Evolutionary conservation across 2,888 invertebrate species (phyloP), one percentile per base, ranked within the genome.

Genomic region (Liodrosophila aerea): DNA sequence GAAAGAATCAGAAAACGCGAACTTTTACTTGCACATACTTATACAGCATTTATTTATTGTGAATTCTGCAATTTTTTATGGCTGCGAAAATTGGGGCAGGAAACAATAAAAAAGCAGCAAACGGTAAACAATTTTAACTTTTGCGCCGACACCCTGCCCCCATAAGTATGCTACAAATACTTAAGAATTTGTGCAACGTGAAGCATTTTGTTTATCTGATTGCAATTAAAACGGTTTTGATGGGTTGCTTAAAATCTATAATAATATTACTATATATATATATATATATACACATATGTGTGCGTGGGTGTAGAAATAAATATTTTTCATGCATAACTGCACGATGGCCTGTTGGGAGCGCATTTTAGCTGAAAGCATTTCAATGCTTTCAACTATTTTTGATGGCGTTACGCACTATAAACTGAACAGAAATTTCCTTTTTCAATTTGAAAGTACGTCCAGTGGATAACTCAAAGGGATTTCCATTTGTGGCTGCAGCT

Each of bases 341-440:
- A 54, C 54, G 52, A 39, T 41, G 44, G 29, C 56, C 22, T 2
- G 61, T 57, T 61, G 52, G 40, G 41, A 49, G 59, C 59, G 58
- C 64, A 65, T 69, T 78, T 76, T 51, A 59, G 76, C 69, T 85
- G 80, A 81, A 83, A 81, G 85, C 76, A 66, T 83, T 81, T 71
- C 76, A 80, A 64, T 83, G 85, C 74, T 82, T 60, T 76, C 69
- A 82, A 78, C 81, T 76, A 76, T 76, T 78, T 78, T 65, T 76
- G 61, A 83, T 73, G 61, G 64, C 69, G 66, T 64, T 71, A 85
- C 80, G 81, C 80, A 69, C 83, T 73, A 71, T 83, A 76, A 85
- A 64, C 60, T 11, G 11, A 44, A 30, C 52, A n/a, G 33, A 60
- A 49, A 41, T 50, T 27, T 27, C 39, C 22, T 22, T 18, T 31